Evolutionary conservation across 2,797 vertebrate species (phyloP), one percentile per base, ranked within the genome.

Genomic region (Ctenopoma kingsleyae): DNA sequence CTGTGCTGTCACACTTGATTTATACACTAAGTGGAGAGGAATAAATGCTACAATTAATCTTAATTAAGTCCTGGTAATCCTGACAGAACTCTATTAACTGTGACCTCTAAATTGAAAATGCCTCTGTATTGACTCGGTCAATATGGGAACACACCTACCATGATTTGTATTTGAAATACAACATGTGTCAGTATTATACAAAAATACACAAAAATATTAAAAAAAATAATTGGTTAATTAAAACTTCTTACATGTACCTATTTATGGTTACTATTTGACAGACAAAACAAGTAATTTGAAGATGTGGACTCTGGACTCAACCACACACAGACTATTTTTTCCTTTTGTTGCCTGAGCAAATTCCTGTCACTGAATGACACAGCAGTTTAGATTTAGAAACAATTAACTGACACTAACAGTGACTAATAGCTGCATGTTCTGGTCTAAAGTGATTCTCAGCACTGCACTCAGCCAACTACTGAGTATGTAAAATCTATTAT

Each of bases 11-110:
- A 87, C 80, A 74, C 82, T 89, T 90, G 87, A 93, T 91, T 92
- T 89, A 91, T 87, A 74, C 76, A 71, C 78, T 55, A 72, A 87
- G 73, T 69, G 65, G 68, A 74, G 50, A 87, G 82, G 69, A 84
- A 87, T 84, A 89, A 88, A 89, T 81, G 80, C 61, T 52, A 46
- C 76, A 88, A 91, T 93, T 91, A 84, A 90, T 92, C 89, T 87
- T 82, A 88, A 92, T 93, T 91, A 92, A 75, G 58, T 35, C 59
- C 56, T 55, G 44, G 71, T 89, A 87, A 92, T 87, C 81, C 80
- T 57, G 70, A 79, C 83, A 68, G 79, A 87, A 67, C 80, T 76
- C 72, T 78, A 77, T 87, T 87, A 87, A 75, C 75, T 55, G 70
- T 32, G 85, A 86, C 81, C 83, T 89, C 76, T 78, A 61, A 58